Base-by-base conservation (phyloP, 1,140 invertebrate species). In the Idris sp. region DNA sequence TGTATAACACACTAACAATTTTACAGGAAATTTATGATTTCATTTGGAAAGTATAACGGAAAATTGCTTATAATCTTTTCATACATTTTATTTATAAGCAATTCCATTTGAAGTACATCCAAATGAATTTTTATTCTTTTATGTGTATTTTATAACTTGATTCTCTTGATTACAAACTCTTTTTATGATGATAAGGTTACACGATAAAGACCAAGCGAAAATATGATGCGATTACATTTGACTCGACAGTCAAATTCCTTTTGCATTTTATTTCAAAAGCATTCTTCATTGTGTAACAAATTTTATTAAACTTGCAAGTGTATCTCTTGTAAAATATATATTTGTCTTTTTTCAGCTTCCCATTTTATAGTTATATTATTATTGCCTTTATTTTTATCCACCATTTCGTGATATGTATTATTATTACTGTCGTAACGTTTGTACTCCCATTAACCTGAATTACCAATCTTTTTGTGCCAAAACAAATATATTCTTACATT, bases 181-280 rank as follows among this genome's bases (percentile, higher is more conserved):
- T 9, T 30, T 30, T 6, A 30, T 28, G 22, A 18, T 40, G 28
- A 46, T 48, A 13, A 41, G 33, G 18, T 53, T 65, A 8, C 48
- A 41, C 61, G 54, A 53, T 53, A 18, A 53, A 9, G 15, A 28
- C 18, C 7, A 25, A 8, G 18, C 5, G 8, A 10, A 26, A 49
- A 68, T 58, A 46, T 14, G 44, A n/a, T 59, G 54, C 54, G 16
- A 69, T 43, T 44, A 53, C 43, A 14, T 9, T 28, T 68, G 64
- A 68, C 53, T 49, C 26, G 31, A 6, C 25, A 16, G 43, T 65
- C 48, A 65, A 65, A 67, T 33, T 67, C 40, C 15, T n/a, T n/a
- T 67, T 49, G 62, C 62, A 65, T 56, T 33, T 48, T 67, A 56
- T 58, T 56, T 56, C 9, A 15, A 53, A 46, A 49, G n/a, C 4